phyloP scores from a whole-genome alignment of 1,140 invertebrate species.

The Drosophila lacertosa region DNA sequence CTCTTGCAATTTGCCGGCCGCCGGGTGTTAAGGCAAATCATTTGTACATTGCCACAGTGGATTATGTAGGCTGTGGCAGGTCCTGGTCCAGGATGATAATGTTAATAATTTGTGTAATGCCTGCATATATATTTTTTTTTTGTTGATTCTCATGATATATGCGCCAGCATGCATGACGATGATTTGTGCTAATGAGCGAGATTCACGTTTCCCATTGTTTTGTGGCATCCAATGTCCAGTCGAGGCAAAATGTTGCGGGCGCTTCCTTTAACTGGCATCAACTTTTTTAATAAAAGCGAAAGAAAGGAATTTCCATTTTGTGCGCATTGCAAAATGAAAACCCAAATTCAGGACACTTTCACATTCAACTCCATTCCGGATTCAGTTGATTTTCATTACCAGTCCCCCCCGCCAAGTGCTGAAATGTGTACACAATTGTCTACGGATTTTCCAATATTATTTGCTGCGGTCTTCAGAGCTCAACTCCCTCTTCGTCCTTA shows the following conservation, averaged over 20 bases:
- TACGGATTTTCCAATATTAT: slow-evolving; percentile 82
- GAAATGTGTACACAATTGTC: slow-evolving; percentile 73
- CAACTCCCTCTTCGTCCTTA: background rate
- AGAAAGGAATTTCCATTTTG: slow-evolving; percentile 42
- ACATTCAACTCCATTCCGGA: slow-evolving; percentile 55
- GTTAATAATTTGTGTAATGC: slow-evolving; percentile 78
- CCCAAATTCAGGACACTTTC: slow-evolving; percentile 58
- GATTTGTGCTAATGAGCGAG: slow-evolving; percentile 73
- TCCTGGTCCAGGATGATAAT: slow-evolving; percentile 58
- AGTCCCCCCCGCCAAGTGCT: slow-evolving; percentile 57
- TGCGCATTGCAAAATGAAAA: slow-evolving; percentile 60
- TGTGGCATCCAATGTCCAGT: slow-evolving; percentile 19
- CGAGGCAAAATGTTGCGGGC: slow-evolving; percentile 46
- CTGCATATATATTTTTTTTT: slow-evolving; percentile 55
- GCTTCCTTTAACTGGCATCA: slow-evolving; percentile 66
- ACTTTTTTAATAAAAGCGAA: slow-evolving; percentile 74
- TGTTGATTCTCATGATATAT: slow-evolving; percentile 54
- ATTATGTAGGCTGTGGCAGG: slow-evolving; percentile 57
- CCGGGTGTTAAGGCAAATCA: slow-evolving; percentile 58
- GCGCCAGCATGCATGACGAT: slow-evolving; percentile 64
- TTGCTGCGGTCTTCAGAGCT: slow-evolving; percentile 64
- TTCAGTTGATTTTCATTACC: slow-evolving; percentile 77
- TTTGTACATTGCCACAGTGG: slow-evolving; percentile 81
- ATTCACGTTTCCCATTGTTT: slow-evolving; percentile 23
- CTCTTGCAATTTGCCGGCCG: slow-evolving; percentile 70